A percentile compares a stretch with the other conserved stretches of the same genome.
Conservation (phyloP, 1,140 invertebrate species). For the Ceratina australensis region DNA sequence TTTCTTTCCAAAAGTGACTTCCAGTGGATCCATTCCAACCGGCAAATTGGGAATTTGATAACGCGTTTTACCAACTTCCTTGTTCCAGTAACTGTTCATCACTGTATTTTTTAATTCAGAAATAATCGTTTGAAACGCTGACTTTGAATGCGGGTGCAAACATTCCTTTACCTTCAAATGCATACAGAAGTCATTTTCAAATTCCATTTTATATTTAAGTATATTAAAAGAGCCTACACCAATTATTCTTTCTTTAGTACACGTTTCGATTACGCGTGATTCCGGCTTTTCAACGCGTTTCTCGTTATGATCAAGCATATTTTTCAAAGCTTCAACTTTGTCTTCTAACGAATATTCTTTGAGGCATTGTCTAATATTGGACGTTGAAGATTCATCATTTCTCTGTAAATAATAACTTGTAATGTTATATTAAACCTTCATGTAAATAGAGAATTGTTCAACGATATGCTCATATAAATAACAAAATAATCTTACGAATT, state of each 20-base stretch:
- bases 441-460: too few relatives aligned
- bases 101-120: constrained; percentile 60
- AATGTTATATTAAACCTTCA: not conserved
- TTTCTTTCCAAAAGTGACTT: constrained; percentile 60
- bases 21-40: constrained; percentile 53
- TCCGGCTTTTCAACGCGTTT: not conserved
- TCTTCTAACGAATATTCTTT: constrained; percentile 28
- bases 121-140: constrained; percentile 60
- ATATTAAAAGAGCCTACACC: constrained; percentile 24
- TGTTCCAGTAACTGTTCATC: constrained; percentile 60
- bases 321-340: constrained; percentile 28
- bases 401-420: not conserved
- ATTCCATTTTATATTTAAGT: not conserved
- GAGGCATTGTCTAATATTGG: constrained; percentile 21
- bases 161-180: constrained; percentile 60
- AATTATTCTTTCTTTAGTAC: not conserved
- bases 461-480: not conserved
- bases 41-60: constrained; percentile 58
- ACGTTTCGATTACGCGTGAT: not conserved
- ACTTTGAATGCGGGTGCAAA: constrained; percentile 37
- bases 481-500: constrained; percentile 3
- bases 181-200: not conserved
- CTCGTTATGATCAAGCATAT: constrained; percentile 15
- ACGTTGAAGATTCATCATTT: not conserved
- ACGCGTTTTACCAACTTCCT: constrained; percentile 60